Evolutionary conservation across 2,113 vertebrate species (phyloP), one percentile per base, ranked within the genome.

Genomic region (Archilochus colubris): DNA sequence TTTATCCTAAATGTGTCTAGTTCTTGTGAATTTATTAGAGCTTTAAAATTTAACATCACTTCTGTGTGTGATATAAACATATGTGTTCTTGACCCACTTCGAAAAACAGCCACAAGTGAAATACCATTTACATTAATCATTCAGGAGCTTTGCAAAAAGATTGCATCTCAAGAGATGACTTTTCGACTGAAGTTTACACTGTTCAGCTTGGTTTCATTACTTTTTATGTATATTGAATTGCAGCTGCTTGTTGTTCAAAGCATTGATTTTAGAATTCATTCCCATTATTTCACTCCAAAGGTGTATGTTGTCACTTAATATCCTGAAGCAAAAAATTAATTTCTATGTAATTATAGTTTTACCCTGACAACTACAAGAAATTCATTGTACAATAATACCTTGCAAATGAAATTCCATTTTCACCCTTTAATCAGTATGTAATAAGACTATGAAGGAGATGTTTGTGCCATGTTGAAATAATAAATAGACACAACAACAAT

Each of bases 21-120:
- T 48, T 91, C 74, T 88, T 64, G 75, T 85, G 86, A 79, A 85
- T 95, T 94, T 84, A 93, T 96, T 79, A 62, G 28, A 82, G 12
- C 38, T 94, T 96, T 91, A 93, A 88, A 84, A 89, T 82, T 82
- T 90, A 92, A 84, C 74, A 77, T 84, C 1, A 38, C 79, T 88
- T 94, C 74, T 94, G 3, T 69, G 10, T 63, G 36, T 80, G 85
- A 89, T 92, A 91, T 73, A 95, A 96, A 96, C 94, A 94, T 89
- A 72, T 93, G 68, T 96, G 90, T 95, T 96, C 96, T 96, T 96
- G 95, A 96, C 94, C 95, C 82, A 97, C 36, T 97, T 97, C 19
- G 14, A 54, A 92, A 96, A 95, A 93, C 53, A 94, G 61, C 86
- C 82, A 84, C 64, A 58, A 94, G 30, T 90, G 86, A 94, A 97